Conservation (phyloP, 2,888 invertebrate genomes). For the Philopedon plagiatum region DNA sequence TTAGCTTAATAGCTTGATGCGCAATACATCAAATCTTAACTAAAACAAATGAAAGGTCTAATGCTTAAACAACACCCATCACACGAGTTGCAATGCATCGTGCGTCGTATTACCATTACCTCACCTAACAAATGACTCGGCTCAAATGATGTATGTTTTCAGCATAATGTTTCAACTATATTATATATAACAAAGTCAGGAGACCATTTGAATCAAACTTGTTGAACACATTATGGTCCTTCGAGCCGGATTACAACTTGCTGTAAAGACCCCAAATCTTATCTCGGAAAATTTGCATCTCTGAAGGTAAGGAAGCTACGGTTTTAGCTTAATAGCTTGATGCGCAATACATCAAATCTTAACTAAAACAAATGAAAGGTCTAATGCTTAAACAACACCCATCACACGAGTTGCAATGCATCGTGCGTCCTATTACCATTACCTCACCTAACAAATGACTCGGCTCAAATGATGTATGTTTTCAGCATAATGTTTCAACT, state of each 20-base stretch:
- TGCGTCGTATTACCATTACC: conserved; percentile 47
- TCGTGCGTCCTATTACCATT: conserved; percentile 44
- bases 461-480: conserved; percentile 46
- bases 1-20: not conserved
- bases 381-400: conserved; percentile 41
- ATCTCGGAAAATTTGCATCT: too few relatives aligned
- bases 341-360: not conserved
- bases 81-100: conserved; percentile 31
- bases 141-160: conserved; percentile 48
- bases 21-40: conserved; percentile 12
- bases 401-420: conserved; percentile 37
- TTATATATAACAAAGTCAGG: too few relatives aligned
- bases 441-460: conserved; percentile 49
- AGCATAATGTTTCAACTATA: conserved; percentile 43
- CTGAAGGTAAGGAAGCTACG: too few relatives aligned
- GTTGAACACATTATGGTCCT: not conserved
- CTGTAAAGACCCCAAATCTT: too few relatives aligned
- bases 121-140: conserved; percentile 47
- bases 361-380: conserved; percentile 39
- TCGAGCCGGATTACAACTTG: not conserved
- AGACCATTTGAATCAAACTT: too few relatives aligned
- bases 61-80: conserved; percentile 42
- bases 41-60: conserved; percentile 38
- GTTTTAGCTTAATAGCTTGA: not conserved
- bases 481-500: conserved; percentile 44